phyloP scores from a whole-genome alignment of 2,113 vertebrate species.

The Hemicordylus capensis region DNA sequence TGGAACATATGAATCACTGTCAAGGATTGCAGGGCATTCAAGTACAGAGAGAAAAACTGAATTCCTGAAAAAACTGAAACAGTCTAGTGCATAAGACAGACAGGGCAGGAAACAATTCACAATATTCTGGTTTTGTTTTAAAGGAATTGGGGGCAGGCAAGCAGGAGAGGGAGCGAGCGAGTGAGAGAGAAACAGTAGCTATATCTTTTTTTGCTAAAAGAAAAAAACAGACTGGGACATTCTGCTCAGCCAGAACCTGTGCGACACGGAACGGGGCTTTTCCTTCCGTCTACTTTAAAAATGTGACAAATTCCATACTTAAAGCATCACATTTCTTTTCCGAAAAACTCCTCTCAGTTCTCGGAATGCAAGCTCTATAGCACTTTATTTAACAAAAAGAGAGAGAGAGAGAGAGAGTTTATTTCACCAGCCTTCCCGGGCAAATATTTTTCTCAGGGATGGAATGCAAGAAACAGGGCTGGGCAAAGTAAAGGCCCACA shows the following conservation, averaged over 20 bases:
- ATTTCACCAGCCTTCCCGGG: not conserved
- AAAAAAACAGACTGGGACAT: conserved; percentile 9
- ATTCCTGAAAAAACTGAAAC: conserved; percentile 32
- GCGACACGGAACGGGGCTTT: not conserved
- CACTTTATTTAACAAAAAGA: not conserved
- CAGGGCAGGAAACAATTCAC: conserved; percentile 45
- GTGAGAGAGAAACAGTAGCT: not conserved
- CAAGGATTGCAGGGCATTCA: conserved; percentile 55
- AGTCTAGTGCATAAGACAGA: conserved; percentile 56
- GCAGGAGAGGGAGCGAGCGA: not conserved
- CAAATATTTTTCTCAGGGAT: not conserved
- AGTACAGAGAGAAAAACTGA: conserved; percentile 48
- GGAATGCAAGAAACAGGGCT: not conserved
- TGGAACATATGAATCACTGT: conserved; percentile 72
- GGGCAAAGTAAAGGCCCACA: not conserved
- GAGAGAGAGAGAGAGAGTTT: accelerated
- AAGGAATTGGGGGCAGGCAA: not conserved
- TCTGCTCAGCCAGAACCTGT: not conserved
- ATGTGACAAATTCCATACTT: accelerated
- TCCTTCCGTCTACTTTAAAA: not conserved
- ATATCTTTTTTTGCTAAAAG: conserved; percentile 9
- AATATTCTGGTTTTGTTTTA: conserved; percentile 11
- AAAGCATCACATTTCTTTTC: not conserved
- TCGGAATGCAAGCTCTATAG: accelerated
- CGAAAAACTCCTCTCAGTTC: conserved; percentile 10